These are phyloP conservation scores for Anguilla anguilla DNA, from an alignment of 2,797 vertebrate species.

Conservation along the genomic window DNA sequence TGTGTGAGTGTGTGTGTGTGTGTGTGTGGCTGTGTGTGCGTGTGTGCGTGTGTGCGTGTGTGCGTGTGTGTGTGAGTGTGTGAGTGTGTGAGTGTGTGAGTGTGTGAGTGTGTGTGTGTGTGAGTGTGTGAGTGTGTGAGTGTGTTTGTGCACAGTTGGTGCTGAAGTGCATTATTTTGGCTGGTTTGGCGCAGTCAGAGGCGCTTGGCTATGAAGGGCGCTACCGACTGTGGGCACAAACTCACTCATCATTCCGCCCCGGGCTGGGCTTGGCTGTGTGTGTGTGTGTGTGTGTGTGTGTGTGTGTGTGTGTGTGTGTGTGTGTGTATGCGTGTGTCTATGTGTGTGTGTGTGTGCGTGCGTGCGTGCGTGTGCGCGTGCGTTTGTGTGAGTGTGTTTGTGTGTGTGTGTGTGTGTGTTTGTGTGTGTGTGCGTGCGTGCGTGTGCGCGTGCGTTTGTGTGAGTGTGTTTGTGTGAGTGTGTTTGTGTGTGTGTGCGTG, in stretches of 20 bases:
- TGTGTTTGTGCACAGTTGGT: constrained; percentile 68
- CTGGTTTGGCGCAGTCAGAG: constrained; percentile 71
- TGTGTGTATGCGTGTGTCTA: background rate
- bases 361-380: background rate
- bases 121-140: too few relatives aligned
- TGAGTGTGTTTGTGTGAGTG: background rate
- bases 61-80: too few relatives aligned
- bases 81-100: too few relatives aligned
- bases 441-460: background rate
- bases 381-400: background rate
- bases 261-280: background rate
- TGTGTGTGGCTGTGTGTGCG: too few relatives aligned
- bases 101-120: too few relatives aligned
- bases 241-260: background rate
- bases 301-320: background rate
- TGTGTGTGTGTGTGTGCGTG: background rate
- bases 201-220: constrained; percentile 51
- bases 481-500: background rate
- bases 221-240: constrained; percentile 44
- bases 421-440: background rate
- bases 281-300: background rate
- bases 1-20: too few relatives aligned
- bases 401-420: background rate
- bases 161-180: constrained; percentile 75
- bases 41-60: too few relatives aligned